These are phyloP conservation scores for Capitulum mitella DNA, from an alignment of 2,888 invertebrate species.

Conservation along the genomic window DNA sequence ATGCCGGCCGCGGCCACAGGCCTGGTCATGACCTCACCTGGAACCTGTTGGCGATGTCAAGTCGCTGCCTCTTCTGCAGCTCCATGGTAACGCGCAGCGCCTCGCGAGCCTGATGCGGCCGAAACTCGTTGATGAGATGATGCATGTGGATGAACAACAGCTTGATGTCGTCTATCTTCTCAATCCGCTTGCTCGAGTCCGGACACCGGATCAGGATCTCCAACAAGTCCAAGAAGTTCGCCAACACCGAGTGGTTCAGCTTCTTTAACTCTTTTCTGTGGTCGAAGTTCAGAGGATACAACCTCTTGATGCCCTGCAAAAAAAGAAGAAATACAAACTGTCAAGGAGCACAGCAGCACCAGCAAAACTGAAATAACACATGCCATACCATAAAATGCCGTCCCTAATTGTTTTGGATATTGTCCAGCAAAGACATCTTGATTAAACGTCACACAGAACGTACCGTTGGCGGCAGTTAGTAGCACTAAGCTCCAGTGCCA, in stretches of 20 bases:
- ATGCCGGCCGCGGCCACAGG: no score
- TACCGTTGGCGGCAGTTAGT: no score
- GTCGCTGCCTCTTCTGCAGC: constrained; percentile 78
- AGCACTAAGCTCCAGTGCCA: no score
- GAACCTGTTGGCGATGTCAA: constrained; percentile 81
- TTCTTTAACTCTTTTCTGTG: constrained; percentile 89
- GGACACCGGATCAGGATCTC: constrained; percentile 87
- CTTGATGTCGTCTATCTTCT: constrained; percentile 93
- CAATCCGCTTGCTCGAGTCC: constrained; percentile 80
- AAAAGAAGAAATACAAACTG: no score
- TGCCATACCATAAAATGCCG: no score
- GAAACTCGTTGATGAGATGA: constrained; percentile 93
- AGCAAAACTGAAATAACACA: no score
- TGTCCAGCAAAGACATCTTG: no score
- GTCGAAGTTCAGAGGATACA: constrained; percentile 94
- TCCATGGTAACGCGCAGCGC: constrained; percentile 95
- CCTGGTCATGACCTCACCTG: constrained; percentile 78
- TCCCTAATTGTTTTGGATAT: no score
- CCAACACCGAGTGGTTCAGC: constrained; percentile 85
- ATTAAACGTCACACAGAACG: no score
- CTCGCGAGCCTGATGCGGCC: constrained; percentile 90
- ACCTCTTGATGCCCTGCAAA: constrained; percentile 70
- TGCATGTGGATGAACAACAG: constrained; percentile 98
- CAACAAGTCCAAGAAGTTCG: constrained; percentile 87
- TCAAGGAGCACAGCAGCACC: no score